These are phyloP conservation scores for Apodemia zela DNA, from an alignment of 2,888 invertebrate species.

Conservation along the genomic window DNA sequence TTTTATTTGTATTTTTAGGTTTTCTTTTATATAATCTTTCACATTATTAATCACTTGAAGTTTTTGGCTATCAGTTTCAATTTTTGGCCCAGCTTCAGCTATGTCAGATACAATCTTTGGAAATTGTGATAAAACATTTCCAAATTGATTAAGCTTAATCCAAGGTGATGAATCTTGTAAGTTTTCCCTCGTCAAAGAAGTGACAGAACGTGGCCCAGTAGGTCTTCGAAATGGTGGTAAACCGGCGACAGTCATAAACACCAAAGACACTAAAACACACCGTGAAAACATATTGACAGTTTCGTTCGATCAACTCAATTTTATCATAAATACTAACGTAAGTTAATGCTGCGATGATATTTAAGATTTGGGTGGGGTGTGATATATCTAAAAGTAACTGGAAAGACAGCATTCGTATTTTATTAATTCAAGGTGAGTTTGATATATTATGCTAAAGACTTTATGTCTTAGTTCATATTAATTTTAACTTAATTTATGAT, in stretches of 20 bases:
- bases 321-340: background rate
- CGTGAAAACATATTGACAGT: background rate
- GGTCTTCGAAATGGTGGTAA: slow-evolving; percentile 7
- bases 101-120: slow-evolving; percentile 17
- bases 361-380: slow-evolving; percentile 3
- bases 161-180: slow-evolving; percentile 18
- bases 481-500: background rate
- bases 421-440: slow-evolving; percentile 14
- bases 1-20: slow-evolving; percentile 6
- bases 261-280: background rate
- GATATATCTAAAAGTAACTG: background rate
- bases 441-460: background rate
- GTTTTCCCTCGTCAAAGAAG: slow-evolving; percentile 13
- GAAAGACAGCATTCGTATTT: slow-evolving; percentile 6
- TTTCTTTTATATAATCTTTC: slow-evolving; percentile 18
- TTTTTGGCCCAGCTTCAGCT: slow-evolving; percentile 20
- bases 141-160: slow-evolving; percentile 19
- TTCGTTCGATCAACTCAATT: slow-evolving; percentile 5
- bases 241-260: slow-evolving; percentile 12
- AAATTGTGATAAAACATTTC: slow-evolving; percentile 19
- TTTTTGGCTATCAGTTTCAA: slow-evolving; percentile 15
- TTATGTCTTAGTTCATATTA: background rate
- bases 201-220: slow-evolving; percentile 4
- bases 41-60: slow-evolving; percentile 20
- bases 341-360: background rate